Evolutionary conservation across 2,888 invertebrate species (phyloP), one percentile per base, ranked within the genome.

Genomic region (Spilarctia lutea): DNA sequence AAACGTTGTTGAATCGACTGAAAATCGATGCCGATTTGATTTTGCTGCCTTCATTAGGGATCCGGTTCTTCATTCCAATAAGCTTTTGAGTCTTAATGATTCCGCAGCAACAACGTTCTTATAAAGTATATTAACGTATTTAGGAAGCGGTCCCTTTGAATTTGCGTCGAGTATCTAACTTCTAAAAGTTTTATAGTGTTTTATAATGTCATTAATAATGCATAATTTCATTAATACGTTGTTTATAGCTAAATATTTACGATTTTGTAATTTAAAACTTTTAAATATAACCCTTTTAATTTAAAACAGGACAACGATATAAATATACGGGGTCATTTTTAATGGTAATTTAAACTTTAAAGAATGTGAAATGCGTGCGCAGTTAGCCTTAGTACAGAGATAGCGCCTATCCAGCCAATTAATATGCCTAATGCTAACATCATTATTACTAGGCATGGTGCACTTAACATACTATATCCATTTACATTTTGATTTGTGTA

Each of bases 401-500:
- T 94, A 94, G 92, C 92, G 91, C 91, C 91, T 92, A 94, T 94
- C 92, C 91, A 89, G 89, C 91, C 95, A 95, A 95, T 96, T 95
- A 95, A 96, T 95, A 95, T 94, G 94, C 94, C 95, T 96, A 96
- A 96, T 96, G 95, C 95, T 95, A 96, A 96, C 95, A 96, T 96
- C 95, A 95, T 96, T 96, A 96, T 96, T 96, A 95, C 94, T 91
- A 91, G 94, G 91, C 92, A 91, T 89, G 90, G 93, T 92, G 94
- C 94, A 94, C 94, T 95, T 95, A 94, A 93, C 94, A 94, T 94
- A 94, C 93, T 94, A 94, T 95, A 95, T 95, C 94, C 94, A 94
- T 95, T 95, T 95, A 94, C 95, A 94, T 94, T 94, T 94, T 96
- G 95, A 96, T 96, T 96, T 95, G 95, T 95, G 94, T 93, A 91